Evolutionary conservation across 1,140 invertebrate species (phyloP).

Genomic region (Doryteuthis pealeii): DNA sequence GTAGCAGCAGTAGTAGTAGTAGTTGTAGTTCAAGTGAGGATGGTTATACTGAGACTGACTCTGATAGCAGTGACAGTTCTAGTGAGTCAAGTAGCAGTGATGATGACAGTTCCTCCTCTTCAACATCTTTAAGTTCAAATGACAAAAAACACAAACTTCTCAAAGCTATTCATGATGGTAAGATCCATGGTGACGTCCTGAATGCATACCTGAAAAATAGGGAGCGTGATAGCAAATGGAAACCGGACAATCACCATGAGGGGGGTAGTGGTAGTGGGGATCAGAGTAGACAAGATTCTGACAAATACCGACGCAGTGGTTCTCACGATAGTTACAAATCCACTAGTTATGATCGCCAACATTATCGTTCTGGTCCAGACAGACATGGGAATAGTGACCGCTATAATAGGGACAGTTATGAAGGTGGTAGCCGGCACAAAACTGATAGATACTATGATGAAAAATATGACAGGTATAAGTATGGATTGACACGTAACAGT

Average conservation of each 20-base stretch:
- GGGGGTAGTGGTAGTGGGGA: not conserved
- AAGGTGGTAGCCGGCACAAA: not conserved
- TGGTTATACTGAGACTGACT: not conserved
- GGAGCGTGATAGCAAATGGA: not conserved
- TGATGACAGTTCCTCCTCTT: not conserved
- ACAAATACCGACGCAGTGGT: not conserved
- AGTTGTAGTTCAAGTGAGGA: not conserved
- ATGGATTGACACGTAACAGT: not conserved
- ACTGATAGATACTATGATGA: not conserved
- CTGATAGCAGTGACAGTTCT: conserved; percentile 2
- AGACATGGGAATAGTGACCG: not conserved
- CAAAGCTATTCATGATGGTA: not conserved
- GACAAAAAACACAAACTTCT: not conserved
- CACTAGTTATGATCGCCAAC: not conserved
- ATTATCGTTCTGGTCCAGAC: not conserved
- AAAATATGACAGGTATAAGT: conserved; percentile 15
- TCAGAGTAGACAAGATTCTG: not conserved
- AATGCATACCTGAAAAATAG: not conserved
- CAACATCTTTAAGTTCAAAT: not conserved
- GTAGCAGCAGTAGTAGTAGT: not conserved
- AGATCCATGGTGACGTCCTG: not conserved
- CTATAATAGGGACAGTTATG: not conserved
- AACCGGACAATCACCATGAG: conserved; percentile 6
- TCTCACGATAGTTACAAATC: not conserved
- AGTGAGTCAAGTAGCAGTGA: conserved; percentile 16